Percentiles rank a stretch among this genome's conserved stretches.
These are phyloP conservation scores for Hoplostethus atlanticus DNA, from an alignment of 2,797 vertebrate species.

Conservation along the genomic window DNA sequence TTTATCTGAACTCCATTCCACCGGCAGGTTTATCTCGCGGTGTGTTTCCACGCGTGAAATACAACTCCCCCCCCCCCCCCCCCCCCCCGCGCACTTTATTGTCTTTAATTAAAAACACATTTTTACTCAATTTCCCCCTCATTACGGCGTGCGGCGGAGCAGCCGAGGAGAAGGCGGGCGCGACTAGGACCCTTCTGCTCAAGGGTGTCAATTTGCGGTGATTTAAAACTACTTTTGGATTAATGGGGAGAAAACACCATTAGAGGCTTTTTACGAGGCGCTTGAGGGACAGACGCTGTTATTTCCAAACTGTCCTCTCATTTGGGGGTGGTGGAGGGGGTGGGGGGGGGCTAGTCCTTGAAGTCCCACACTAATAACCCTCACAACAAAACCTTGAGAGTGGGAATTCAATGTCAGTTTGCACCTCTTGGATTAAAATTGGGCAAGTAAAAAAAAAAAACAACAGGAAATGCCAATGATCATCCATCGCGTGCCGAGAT, in stretches of 20 bases:
- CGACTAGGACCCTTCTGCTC: constrained; percentile 47
- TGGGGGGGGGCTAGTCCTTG: constrained; percentile 41
- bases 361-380: constrained; percentile 38
- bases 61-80: constrained; percentile 5
- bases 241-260: constrained; percentile 74
- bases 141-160: constrained; percentile 41
- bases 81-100: constrained; percentile 34
- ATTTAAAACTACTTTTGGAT: constrained; percentile 76
- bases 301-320: constrained; percentile 57
- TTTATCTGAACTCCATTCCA: constrained; percentile 1
- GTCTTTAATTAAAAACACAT: constrained; percentile 80
- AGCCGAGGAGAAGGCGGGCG: constrained; percentile 11
- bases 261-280: constrained; percentile 64
- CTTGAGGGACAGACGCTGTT: constrained; percentile 65
- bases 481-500: constrained; percentile 39
- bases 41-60: constrained; percentile 50
- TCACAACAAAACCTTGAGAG: constrained; percentile 19
- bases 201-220: constrained; percentile 67
- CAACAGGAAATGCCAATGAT: constrained; percentile 46
- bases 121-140: constrained; percentile 64
- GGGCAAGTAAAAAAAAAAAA: constrained; percentile 48
- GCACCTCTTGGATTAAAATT: constrained; percentile 37
- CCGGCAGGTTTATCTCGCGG: constrained; percentile 22
- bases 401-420: constrained; percentile 32
- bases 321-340: constrained; percentile 30